These are phyloP conservation scores for Ceratina calcarata DNA, from an alignment of 1,140 invertebrate species.

Conservation along the genomic window DNA sequence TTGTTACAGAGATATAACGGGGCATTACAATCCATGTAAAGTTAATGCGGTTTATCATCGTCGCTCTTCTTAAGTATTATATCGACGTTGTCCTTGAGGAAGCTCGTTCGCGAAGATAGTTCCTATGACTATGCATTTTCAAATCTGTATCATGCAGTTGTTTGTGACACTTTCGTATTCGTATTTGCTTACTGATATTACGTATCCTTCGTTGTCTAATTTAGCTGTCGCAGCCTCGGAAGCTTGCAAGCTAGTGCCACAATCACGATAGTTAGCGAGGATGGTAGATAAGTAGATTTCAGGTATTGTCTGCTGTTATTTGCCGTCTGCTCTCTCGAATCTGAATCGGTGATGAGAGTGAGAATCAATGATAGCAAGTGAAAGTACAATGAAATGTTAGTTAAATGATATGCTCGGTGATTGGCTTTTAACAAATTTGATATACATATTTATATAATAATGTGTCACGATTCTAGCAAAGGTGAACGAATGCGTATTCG, in stretches of 20 bases:
- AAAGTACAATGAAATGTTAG: not conserved
- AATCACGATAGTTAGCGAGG: slow-evolving; percentile 19
- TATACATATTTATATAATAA: too few relatives aligned
- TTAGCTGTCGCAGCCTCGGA: slow-evolving; percentile 11
- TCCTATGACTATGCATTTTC: slow-evolving; percentile 2
- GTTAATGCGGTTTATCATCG: not conserved
- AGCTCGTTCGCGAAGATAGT: not conserved
- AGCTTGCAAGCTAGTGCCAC: slow-evolving; percentile 16
- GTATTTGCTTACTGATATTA: slow-evolving; percentile 10
- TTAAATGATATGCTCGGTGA: too few relatives aligned
- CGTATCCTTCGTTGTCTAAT: slow-evolving; percentile 6
- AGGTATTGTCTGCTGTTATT: slow-evolving; percentile 20
- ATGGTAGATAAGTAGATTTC: slow-evolving; percentile 1
- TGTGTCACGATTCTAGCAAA: too few relatives aligned
- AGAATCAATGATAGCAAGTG: slow-evolving; percentile 6
- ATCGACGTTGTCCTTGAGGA: not conserved
- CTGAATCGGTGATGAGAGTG: slow-evolving; percentile 20
- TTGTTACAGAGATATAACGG: too few relatives aligned
- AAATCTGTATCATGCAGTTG: slow-evolving; percentile 12
- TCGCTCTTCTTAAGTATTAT: not conserved
- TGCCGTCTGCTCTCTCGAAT: slow-evolving; percentile 10
- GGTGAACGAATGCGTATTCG: too few relatives aligned
- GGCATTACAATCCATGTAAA: not conserved
- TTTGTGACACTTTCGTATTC: slow-evolving; percentile 14
- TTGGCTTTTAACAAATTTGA: too few relatives aligned